Conservation (phyloP, 1,140 invertebrate species). For the Drosophila bocki region DNA sequence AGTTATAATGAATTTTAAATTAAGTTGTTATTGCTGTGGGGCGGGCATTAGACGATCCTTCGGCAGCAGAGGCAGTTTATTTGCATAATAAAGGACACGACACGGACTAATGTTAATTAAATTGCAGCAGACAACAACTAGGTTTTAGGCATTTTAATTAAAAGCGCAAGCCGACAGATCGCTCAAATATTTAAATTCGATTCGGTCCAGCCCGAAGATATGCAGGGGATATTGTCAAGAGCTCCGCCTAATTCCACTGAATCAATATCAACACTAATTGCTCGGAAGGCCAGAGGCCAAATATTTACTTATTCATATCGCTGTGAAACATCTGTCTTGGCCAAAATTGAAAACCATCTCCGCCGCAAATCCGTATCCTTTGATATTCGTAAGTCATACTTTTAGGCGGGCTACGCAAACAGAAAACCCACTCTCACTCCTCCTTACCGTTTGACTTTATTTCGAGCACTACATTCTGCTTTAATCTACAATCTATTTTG, state of each 20-base stretch:
- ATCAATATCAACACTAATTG: constrained; percentile 30
- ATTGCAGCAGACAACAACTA: constrained; percentile 60
- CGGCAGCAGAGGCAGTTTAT: constrained; percentile 44
- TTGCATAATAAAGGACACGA: constrained; percentile 76
- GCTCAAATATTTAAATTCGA: constrained; percentile 32
- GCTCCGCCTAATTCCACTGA: constrained; percentile 7
- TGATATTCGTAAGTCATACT: constrained; percentile 32
- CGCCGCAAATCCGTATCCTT: constrained; percentile 27
- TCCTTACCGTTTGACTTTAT: constrained; percentile 28
- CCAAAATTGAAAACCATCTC: constrained; percentile 14
- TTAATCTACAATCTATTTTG: constrained; percentile 54
- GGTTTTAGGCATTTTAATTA: constrained; percentile 65
- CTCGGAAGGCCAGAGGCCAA: neutral
- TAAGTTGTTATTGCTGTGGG: constrained; percentile 64
- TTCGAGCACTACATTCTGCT: constrained; percentile 42
- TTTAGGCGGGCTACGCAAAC: constrained; percentile 11
- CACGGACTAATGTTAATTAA: constrained; percentile 74
- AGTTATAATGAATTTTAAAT: constrained; percentile 83
- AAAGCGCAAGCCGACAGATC: constrained; percentile 32
- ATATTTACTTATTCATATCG: constrained; percentile 36
- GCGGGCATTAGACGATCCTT: constrained; percentile 50
- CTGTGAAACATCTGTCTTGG: constrained; percentile 17
- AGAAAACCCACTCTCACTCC: neutral
- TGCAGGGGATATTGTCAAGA: constrained; percentile 1
- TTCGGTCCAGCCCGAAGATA: constrained; percentile 13